phyloP scores from a whole-genome alignment of 1,140 invertebrate genomes.

The Orussus abietinus region DNA sequence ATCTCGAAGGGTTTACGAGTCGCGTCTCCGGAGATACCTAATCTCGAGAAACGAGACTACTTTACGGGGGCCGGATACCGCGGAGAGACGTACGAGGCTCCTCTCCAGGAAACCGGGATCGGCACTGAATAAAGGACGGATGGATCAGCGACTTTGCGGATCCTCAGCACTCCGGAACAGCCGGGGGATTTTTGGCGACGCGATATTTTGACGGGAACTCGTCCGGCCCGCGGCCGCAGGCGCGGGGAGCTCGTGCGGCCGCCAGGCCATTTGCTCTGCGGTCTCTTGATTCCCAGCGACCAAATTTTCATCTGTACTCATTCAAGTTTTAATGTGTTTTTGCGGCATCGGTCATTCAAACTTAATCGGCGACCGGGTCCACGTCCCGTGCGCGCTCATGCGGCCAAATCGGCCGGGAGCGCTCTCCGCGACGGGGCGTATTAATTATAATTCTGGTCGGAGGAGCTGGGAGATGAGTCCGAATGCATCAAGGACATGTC shows the following conservation, averaged over 20 bases:
- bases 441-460: constrained; percentile 55
- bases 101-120: no score
- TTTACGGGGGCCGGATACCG: no score
- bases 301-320: constrained; percentile 54
- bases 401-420: constrained; percentile 22
- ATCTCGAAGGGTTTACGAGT: constrained; percentile 28
- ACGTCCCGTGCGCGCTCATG: constrained; percentile 20
- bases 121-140: no score
- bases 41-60: no score
- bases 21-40: no score
- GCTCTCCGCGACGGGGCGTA: constrained; percentile 46
- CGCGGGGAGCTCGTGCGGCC: constrained; percentile 36
- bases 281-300: constrained; percentile 51
- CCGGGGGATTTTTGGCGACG: constrained; percentile 41
- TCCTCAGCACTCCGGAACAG: constrained; percentile 26
- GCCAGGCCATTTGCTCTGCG: constrained; percentile 50
- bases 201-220: constrained; percentile 40
- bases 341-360: constrained; percentile 54
- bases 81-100: no score
- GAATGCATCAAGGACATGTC: constrained; percentile 52
- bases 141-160: no score
- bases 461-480: constrained; percentile 48
- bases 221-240: constrained; percentile 22
- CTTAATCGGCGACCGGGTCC: constrained; percentile 49
- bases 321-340: constrained; percentile 56